These are phyloP conservation scores for Halcyon smyrnensis DNA, from an alignment of 2,797 vertebrate genomes.

Conservation along the genomic window DNA sequence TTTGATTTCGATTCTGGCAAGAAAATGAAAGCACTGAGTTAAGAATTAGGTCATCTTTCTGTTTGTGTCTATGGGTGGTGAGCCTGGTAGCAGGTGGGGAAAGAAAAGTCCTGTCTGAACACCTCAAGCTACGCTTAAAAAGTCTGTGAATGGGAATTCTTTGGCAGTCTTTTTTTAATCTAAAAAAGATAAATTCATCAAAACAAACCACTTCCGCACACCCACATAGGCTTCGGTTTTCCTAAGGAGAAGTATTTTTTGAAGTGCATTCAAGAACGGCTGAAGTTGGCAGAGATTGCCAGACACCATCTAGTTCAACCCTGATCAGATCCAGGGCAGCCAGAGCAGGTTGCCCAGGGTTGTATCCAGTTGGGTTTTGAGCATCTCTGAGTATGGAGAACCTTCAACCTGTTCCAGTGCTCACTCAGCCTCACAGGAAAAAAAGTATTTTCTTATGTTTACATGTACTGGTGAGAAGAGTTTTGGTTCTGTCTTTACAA, in stretches of 20 bases:
- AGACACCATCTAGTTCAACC: not conserved
- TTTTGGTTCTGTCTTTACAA: not conserved
- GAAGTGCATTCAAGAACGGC: not conserved
- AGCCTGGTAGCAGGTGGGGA: not conserved
- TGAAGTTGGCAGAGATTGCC: not conserved
- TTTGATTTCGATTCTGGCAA: not conserved
- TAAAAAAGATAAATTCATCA: not conserved
- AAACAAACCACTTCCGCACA: not conserved
- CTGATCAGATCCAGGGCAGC: not conserved
- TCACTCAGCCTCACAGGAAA: too few relatives aligned
- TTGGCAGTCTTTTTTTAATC: not conserved
- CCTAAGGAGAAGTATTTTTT: not conserved
- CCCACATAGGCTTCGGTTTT: fast-evolving
- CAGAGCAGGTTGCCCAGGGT: not conserved
- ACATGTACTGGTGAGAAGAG: not conserved
- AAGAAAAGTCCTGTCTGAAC: not conserved
- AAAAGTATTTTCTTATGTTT: not conserved
- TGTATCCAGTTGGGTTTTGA: not conserved
- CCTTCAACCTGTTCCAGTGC: not conserved
- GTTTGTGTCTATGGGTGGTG: not conserved
- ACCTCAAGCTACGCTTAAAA: not conserved
- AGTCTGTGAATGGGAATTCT: not conserved
- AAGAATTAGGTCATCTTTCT: not conserved
- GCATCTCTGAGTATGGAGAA: not conserved
- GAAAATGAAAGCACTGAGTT: not conserved